phyloP scores from a whole-genome alignment of 2,113 vertebrate species.

The Illadopsis cleaveri region DNA sequence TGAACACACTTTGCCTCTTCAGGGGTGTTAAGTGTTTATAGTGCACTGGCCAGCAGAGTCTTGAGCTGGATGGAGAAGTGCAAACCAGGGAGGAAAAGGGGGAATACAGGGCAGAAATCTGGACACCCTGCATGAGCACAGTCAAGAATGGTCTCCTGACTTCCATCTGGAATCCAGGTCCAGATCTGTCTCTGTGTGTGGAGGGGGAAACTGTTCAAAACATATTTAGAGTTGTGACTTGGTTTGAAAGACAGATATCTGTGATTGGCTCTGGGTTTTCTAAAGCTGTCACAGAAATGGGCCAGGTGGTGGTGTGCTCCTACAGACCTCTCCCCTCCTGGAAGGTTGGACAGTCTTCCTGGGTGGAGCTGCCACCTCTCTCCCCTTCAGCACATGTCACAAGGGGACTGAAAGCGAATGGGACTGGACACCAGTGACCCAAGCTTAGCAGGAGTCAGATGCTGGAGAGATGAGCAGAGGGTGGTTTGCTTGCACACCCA shows the following conservation, averaged over 20 bases:
- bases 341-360: background rate
- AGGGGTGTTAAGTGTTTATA: background rate
- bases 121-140: background rate
- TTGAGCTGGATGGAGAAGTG: background rate
- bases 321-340: background rate
- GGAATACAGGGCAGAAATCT: background rate
- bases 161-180: background rate
- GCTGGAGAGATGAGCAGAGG: background rate
- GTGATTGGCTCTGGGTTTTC: background rate
- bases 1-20: fast-evolving
- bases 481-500: background rate
- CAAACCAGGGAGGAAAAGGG: background rate
- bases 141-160: background rate
- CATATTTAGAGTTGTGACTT: background rate
- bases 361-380: background rate
- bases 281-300: background rate
- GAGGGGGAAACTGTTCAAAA: background rate
- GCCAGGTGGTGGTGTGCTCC: background rate
- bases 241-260: too few species aligned
- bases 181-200: background rate
- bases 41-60: background rate
- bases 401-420: background rate
- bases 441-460: background rate
- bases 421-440: background rate
- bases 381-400: background rate